Evolutionary conservation across 2,797 vertebrate species (phyloP).

Genomic region (Scleropages formosus): DNA sequence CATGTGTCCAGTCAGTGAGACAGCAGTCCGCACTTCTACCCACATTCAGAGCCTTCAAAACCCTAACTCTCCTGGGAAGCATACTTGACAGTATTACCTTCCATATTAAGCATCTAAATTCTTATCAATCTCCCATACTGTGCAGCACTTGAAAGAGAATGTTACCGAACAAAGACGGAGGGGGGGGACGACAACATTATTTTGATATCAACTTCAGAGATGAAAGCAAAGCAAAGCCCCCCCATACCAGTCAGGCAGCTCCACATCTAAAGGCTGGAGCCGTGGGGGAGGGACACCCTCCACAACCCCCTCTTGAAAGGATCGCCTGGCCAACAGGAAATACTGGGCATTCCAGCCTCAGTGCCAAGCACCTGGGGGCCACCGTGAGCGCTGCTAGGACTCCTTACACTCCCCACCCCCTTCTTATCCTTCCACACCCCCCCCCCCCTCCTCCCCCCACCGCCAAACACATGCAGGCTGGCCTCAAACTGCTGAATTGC

Average conservation of each 20-base stretch:
- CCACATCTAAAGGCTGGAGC: neutral
- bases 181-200: too few relatives aligned
- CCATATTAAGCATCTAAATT: too few relatives aligned
- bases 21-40: too few relatives aligned
- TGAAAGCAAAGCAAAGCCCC: neutral
- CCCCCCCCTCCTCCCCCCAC: neutral
- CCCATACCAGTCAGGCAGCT: neutral
- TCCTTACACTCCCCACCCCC: too few relatives aligned
- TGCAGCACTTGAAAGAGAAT: too few relatives aligned
- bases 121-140: too few relatives aligned
- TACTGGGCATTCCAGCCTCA: conserved; percentile 24
- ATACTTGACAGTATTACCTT: too few relatives aligned
- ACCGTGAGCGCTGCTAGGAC: neutral
- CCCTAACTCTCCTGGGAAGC: too few relatives aligned
- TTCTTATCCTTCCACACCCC: neutral
- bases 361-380: conserved; percentile 21
- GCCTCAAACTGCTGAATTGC: neutral
- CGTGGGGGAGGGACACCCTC: neutral
- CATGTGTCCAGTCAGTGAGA: too few relatives aligned
- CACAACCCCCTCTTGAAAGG: neutral
- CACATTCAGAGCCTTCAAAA: too few relatives aligned
- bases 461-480: neutral
- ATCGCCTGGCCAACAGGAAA: conserved; percentile 22
- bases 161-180: too few relatives aligned
- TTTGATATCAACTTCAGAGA: too few relatives aligned